Evolutionary conservation across 2,797 vertebrate species (phyloP).

Genomic region (Phyllotis vaccarum): DNA sequence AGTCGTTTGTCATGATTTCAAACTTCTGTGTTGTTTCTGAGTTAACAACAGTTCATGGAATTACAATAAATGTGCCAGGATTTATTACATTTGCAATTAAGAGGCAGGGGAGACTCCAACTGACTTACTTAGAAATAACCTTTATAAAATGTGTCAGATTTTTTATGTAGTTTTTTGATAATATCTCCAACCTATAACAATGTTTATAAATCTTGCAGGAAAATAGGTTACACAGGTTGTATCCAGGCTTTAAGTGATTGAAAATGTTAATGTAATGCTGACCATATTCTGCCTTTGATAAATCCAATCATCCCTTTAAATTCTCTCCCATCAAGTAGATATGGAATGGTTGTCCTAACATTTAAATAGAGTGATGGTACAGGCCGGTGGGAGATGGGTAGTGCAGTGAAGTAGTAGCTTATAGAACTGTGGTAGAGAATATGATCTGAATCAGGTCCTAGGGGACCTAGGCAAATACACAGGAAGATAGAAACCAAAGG

Average conservation of each 20-base stretch:
- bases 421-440: background rate
- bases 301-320: background rate
- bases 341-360: background rate
- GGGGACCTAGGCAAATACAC: accelerated
- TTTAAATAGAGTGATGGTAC: accelerated
- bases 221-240: background rate
- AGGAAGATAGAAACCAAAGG: background rate
- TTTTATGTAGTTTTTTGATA: background rate
- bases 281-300: too few species aligned
- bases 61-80: background rate
- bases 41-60: background rate
- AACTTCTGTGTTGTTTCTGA: background rate
- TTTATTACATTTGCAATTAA: background rate
- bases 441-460: background rate
- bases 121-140: background rate
- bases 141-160: background rate
- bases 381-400: too few species aligned
- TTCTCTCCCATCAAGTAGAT: background rate
- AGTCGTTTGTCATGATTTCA: background rate
- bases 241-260: background rate
- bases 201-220: background rate
- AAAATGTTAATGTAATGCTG: background rate
- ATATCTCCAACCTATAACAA: background rate
- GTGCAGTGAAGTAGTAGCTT: accelerated
- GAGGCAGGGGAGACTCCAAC: accelerated